A percentile compares a stretch with the other conserved stretches of the same genome.
These are phyloP conservation scores for Hylaeus volcanicus DNA, from an alignment of 1,140 invertebrate species.

Conservation along the genomic window DNA sequence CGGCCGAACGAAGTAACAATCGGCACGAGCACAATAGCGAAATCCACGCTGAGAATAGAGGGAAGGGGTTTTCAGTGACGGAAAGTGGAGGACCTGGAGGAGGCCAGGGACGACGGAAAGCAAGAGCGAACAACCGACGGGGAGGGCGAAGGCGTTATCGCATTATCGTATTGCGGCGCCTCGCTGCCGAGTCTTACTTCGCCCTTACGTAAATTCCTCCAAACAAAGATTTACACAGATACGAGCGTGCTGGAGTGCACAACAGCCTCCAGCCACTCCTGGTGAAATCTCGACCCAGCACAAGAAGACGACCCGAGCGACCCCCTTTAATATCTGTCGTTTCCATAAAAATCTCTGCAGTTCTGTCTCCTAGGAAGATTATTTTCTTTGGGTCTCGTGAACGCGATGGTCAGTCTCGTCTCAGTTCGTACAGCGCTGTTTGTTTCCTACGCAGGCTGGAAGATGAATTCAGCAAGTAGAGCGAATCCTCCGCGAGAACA, in stretches of 20 bases:
- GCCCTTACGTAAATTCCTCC: constrained; percentile 73
- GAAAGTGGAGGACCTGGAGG: constrained; percentile 24
- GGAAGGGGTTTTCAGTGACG: constrained; percentile 17
- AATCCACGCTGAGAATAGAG: constrained; percentile 60
- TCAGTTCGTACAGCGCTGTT: too few species aligned
- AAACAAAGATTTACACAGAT: constrained; percentile 77
- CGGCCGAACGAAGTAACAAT: constrained; percentile 76
- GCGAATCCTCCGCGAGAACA: background rate
- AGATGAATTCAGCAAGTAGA: background rate
- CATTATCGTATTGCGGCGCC: constrained; percentile 77
- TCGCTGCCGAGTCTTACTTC: constrained; percentile 63
- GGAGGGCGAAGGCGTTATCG: constrained; percentile 68
- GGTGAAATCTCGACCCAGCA: constrained; percentile 26
- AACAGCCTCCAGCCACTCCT: constrained; percentile 10
- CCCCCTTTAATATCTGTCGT: constrained; percentile 50
- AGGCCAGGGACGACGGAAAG: background rate
- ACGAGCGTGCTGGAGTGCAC: constrained; percentile 36
- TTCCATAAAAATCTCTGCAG: constrained; percentile 9
- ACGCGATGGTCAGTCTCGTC: background rate
- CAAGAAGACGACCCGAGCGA: constrained; percentile 14
- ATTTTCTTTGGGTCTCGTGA: background rate
- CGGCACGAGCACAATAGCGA: constrained; percentile 74
- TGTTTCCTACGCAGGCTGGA: constrained; percentile 18
- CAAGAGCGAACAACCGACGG: background rate
- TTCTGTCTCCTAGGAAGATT: background rate